Evolutionary conservation across 2,113 vertebrate genomes (phyloP), one percentile per base, ranked within the genome.

Genomic region (Rhombomys opimus): DNA sequence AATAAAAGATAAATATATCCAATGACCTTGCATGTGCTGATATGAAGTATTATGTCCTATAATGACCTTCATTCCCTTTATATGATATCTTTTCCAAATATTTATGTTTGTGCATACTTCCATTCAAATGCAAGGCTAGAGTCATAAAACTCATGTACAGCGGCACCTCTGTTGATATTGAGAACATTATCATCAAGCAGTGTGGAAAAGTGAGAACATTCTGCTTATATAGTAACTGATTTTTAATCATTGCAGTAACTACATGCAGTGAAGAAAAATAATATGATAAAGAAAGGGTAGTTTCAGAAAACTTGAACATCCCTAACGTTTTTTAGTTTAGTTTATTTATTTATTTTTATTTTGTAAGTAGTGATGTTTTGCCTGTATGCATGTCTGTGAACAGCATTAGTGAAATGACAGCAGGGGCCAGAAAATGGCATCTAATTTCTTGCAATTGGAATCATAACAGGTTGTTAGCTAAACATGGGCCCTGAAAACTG

Each of bases 101-200:
- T 57, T 59, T 91, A 30, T 17, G 12, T 54, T 94, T 85, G 7
- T 77, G 23, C 2, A 13, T 52, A 5, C 0, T 30, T 0, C 9
- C 52, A 14, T n/a, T 46, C 35, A 61, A 4, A 4, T 50, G 15
- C 1, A 59, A n/a, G 3, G 0, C 7, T 5, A 17, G 27, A 0
- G 0, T 2, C 23, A 25, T 13, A 6, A 61, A 17, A 25, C 2
- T 1, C 78, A 9, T 9, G 12, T 1, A 30, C 2, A 27, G 1
- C 2, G 11, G 30, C 59, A 81, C 5, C 11, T 78, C 8, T 78
- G 17, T 35, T 85, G 25, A 32, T 70, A 88, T 50, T 63, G 27
- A 92, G 68, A 54, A 41, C 13, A 50, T 15, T 65, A 38, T 67
- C 1, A 35, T 75, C 27, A 84, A 76, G 35, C 25, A 41, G 4